phyloP scores from a whole-genome alignment of 2,113 vertebrate genomes.

The Peromyscus polionotus region DNA sequence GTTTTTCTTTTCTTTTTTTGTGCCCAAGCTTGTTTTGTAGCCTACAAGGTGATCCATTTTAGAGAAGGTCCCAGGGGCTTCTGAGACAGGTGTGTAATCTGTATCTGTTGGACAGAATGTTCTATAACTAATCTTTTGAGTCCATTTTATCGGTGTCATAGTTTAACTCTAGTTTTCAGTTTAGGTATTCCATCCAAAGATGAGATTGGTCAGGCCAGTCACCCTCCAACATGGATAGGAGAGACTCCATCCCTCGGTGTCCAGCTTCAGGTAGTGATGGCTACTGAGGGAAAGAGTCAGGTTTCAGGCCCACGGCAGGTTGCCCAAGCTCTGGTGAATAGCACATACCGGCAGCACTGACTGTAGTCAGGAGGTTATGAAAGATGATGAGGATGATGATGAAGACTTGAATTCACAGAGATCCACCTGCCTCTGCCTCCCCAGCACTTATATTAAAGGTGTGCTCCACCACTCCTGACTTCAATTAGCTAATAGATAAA shows the following conservation, averaged over 20 bases:
- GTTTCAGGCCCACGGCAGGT: not conserved
- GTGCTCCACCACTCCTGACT: not conserved
- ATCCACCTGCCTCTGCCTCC: not conserved
- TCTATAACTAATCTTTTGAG: not conserved
- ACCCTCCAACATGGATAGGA: not conserved
- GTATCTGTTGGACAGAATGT: not conserved
- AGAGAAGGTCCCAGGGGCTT: not conserved
- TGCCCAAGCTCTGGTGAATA: not conserved
- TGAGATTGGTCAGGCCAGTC: not conserved
- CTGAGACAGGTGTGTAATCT: not conserved
- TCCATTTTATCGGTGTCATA: not conserved
- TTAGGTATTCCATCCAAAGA: not conserved
- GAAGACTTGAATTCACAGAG: not conserved
- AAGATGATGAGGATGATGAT: not conserved
- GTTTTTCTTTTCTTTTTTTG: not conserved
- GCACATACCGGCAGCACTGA: not conserved
- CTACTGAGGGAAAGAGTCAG: not conserved
- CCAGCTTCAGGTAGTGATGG: not conserved
- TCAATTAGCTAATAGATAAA: not conserved
- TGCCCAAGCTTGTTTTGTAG: not conserved
- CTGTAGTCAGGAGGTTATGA: not conserved
- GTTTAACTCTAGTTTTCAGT: not conserved
- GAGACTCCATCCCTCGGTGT: not conserved
- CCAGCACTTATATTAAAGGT: not conserved
- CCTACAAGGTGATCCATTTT: not conserved